Percentiles rank a stretch among this genome's conserved stretches.
Conservation (phyloP, 2,888 invertebrate genomes). For the Platynereis dumerilii region DNA sequence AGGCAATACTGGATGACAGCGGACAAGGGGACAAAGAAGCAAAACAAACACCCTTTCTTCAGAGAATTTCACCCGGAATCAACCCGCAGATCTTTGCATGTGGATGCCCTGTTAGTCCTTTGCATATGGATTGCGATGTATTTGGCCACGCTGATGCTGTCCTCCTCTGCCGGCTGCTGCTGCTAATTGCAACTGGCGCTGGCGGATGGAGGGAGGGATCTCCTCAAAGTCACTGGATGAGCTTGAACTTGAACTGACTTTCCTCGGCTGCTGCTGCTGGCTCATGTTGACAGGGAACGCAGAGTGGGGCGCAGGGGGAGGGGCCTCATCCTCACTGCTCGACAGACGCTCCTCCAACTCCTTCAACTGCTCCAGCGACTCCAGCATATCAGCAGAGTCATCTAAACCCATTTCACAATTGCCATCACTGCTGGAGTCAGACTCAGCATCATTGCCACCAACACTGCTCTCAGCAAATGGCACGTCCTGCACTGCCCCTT, state of each 20-base stretch:
- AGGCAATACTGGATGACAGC: too few species aligned
- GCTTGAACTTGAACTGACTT: constrained; percentile 10
- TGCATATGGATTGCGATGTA: too few species aligned
- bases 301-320: neutral
- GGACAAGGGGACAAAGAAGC: too few species aligned
- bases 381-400: constrained; percentile 13
- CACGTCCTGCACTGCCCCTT: too few species aligned
- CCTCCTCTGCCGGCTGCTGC: too few species aligned
- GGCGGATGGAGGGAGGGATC: constrained; percentile 1
- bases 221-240: constrained; percentile 19
- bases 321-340: constrained; percentile 1
- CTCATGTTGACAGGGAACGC: neutral
- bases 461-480: too few species aligned
- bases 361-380: constrained; percentile 13
- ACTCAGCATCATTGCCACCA: too few species aligned
- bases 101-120: too few species aligned
- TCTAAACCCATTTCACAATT: neutral
- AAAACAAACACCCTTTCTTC: too few species aligned
- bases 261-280: neutral
- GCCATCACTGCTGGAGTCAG: neutral
- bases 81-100: too few species aligned
- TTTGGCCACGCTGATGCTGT: too few species aligned
- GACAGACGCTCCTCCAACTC: neutral
- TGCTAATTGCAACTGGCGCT: neutral
- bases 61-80: too few species aligned